Percentiles rank a stretch among this genome's conserved stretches.
Evolutionary conservation across 2,888 invertebrate species (phyloP).

Genomic region (Atrina japonica): DNA sequence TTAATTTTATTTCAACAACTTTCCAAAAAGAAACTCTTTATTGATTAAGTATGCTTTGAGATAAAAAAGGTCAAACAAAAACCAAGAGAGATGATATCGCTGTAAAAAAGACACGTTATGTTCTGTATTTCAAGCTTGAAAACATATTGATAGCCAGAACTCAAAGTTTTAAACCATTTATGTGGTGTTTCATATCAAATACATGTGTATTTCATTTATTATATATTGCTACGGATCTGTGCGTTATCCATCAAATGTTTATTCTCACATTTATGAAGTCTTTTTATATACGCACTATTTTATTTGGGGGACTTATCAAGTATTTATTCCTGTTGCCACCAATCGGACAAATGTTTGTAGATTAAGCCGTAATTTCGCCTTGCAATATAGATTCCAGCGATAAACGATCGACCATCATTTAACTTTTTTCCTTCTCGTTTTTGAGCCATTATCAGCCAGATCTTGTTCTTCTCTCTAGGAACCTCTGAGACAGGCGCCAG

Average conservation of each 20-base stretch:
- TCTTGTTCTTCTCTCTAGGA: slow-evolving; percentile 10
- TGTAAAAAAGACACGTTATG: no score
- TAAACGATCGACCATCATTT: slow-evolving; percentile 27
- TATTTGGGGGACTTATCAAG: neutral
- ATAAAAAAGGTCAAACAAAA: no score
- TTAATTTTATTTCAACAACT: no score
- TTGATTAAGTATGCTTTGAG: no score
- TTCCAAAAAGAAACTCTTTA: no score
- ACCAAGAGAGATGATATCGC: no score
- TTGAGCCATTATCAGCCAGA: neutral
- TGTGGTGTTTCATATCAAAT: no score
- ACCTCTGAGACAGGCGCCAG: slow-evolving; percentile 6
- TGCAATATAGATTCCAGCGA: slow-evolving; percentile 38
- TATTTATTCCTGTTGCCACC: slow-evolving; percentile 10
- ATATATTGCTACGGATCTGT: neutral
- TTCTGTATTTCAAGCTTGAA: no score
- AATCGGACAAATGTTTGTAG: slow-evolving; percentile 31
- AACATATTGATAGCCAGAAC: no score
- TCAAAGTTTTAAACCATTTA: no score
- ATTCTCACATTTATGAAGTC: neutral
- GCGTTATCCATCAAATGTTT: neutral
- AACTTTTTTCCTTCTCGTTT: slow-evolving; percentile 23
- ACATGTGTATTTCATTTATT: neutral
- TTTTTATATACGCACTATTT: neutral
- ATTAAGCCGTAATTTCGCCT: slow-evolving; percentile 38